phyloP scores from a whole-genome alignment of 2,797 vertebrate species.

The Myotis vivesi region DNA sequence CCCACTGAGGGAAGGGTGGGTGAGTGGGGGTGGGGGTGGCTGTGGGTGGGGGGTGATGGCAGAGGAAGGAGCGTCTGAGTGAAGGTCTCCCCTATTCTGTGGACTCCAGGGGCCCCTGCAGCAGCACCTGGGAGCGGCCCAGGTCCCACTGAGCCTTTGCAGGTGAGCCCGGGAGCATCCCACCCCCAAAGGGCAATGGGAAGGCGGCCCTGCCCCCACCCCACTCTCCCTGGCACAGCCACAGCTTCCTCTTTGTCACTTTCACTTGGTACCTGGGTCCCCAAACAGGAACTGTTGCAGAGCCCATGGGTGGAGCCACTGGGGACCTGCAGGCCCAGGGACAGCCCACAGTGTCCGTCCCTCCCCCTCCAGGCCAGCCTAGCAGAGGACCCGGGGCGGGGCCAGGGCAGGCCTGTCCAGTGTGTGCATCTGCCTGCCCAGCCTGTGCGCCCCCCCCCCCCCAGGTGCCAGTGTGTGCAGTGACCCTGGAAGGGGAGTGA shows the following conservation, averaged over 20 bases:
- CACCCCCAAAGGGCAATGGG: neutral
- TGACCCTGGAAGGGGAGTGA: neutral
- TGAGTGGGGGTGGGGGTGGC: neutral
- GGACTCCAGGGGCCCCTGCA: neutral
- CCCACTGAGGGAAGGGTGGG: neutral
- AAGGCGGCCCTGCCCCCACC: neutral
- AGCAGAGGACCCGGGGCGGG: rapidly evolving
- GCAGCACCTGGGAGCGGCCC: neutral
- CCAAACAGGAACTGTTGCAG: constrained; percentile 43
- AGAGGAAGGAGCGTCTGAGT: neutral
- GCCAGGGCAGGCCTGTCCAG: neutral
- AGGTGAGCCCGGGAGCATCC: neutral
- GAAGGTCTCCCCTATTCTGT: neutral
- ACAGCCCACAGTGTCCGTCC: rapidly evolving
- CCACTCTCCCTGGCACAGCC: neutral
- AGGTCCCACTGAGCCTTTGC: neutral
- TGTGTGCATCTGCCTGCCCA: neutral
- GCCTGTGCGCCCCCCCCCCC: no score
- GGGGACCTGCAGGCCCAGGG: neutral
- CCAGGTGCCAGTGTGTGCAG: neutral
- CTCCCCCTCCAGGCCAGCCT: rapidly evolving
- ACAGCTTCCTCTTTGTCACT: constrained; percentile 56
- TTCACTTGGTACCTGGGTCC: neutral
- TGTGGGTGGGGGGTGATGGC: no score
- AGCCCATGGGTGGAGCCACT: rapidly evolving